Base-by-base conservation (phyloP, 2,797 vertebrate species). In the Petrocephalus schoutedeni region DNA sequence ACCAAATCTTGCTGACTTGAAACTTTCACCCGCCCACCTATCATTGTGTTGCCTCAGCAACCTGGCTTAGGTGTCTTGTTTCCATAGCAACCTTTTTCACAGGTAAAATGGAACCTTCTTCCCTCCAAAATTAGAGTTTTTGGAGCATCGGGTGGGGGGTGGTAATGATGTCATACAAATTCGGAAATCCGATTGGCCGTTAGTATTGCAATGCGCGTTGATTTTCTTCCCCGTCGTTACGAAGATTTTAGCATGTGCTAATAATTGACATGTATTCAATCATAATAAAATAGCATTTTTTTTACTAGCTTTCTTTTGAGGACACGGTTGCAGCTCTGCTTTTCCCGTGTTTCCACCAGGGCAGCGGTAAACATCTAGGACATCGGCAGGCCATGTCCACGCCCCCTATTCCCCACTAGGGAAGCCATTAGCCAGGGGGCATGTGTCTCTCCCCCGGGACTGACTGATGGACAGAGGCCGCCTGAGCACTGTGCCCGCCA, bases 341-440 rank as follows among this genome's bases (percentile, higher is more conserved):
- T 45, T 7, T 19, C 1, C 4, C 14, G 6, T n/a, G 71, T 77
- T 45, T 7, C 12, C 71, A 10, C 32, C 84, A 85, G 54, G 58
- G 21, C 54, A 59, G 12, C 14, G 23, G 84, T 45, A 59, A 28
- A 86, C 56, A 57, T 28, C 56, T 36, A 67, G 61, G 51, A 28
- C 87, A 28, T 8, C 3, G 4, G 9, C n/a, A 3, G 49, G 32
- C 19, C 7, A 10, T 14, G 54, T 4, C 85, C 57, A 84, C 0
- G 5, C 89, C 91, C 95, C 95, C 95, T 94, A 96, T 93, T 57
- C 21, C 85, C 89, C 86, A 2, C 87, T 85, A 92, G 91, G 91
- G 98, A 98, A 0, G 96, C 98, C 88, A 98, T 99, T 92, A 98
- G 98, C 53, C 95, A 98, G 87, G 98, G 99, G 84, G 16, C 28